phyloP scores from a whole-genome alignment of 2,888 invertebrate genomes.

The Apodemia duryi region DNA sequence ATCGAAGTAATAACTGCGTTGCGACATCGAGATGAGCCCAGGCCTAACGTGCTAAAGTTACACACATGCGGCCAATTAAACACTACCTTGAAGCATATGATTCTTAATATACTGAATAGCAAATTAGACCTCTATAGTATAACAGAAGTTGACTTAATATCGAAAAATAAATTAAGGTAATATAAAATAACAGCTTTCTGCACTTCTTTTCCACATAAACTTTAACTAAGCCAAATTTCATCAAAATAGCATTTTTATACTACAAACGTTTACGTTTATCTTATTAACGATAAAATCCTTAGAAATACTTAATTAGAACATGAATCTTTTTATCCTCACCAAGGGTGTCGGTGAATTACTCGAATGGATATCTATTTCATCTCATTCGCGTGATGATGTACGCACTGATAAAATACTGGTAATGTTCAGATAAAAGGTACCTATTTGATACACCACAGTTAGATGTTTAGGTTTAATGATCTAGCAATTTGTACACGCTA shows the following conservation, averaged over 20 bases:
- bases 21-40: constrained; percentile 35
- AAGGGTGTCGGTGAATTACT: not conserved
- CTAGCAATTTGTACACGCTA: constrained; percentile 9
- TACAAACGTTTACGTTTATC: not conserved
- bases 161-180: too few relatives aligned
- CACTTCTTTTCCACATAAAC: too few relatives aligned
- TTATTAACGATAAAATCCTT: not conserved
- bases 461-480: constrained; percentile 9
- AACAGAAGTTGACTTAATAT: too few relatives aligned
- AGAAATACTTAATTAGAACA: not conserved
- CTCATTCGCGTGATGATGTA: constrained; percentile 18
- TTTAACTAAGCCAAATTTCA: too few relatives aligned
- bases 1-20: constrained; percentile 49
- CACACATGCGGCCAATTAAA: constrained; percentile 11
- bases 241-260: too few relatives aligned
- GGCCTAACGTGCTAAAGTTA: constrained; percentile 14
- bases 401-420: constrained; percentile 9
- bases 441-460: not conserved
- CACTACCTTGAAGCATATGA: constrained; percentile 15
- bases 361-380: constrained; percentile 9
- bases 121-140: too few relatives aligned
- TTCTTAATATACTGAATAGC: constrained; percentile 3
- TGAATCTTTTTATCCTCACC: not conserved
- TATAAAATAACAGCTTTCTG: too few relatives aligned
- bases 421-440: constrained; percentile 1